Evolutionary conservation across 2,888 invertebrate species (phyloP).

Genomic region (Drosophila gaucha): DNA sequence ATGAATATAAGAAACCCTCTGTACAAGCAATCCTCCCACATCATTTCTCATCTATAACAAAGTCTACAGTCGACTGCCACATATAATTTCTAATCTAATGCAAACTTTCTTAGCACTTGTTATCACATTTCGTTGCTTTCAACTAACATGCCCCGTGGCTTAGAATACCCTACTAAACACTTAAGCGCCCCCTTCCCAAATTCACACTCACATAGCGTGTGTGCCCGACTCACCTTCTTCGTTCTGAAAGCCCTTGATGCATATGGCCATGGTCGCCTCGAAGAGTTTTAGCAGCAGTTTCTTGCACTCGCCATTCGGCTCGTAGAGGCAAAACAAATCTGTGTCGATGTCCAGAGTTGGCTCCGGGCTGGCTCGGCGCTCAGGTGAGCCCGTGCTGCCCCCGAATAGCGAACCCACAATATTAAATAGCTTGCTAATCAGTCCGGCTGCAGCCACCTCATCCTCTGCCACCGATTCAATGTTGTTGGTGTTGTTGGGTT

Average conservation of each 20-base stretch:
- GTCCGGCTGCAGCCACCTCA: constrained; percentile 49
- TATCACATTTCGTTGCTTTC: background rate
- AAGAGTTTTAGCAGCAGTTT: constrained; percentile 82
- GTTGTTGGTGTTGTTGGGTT: constrained; percentile 10
- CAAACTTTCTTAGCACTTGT: too few relatives aligned
- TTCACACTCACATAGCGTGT: background rate
- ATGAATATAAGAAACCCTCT: too few relatives aligned
- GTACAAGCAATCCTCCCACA: too few relatives aligned
- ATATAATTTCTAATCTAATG: background rate
- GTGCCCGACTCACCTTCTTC: constrained; percentile 78
- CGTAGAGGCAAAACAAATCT: constrained; percentile 71
- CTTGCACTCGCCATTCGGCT: constrained; percentile 80
- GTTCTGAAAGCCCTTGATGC: constrained; percentile 81
- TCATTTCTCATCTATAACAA: too few relatives aligned
- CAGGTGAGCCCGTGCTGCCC: constrained; percentile 28
- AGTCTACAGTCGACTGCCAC: too few relatives aligned
- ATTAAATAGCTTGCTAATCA: constrained; percentile 74
- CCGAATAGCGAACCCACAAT: constrained; percentile 81
- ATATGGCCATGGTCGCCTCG: constrained; percentile 83
- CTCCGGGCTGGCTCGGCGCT: constrained; percentile 21
- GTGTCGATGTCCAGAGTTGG: constrained; percentile 48
- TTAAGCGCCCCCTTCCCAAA: constrained; percentile 35
- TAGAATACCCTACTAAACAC: constrained; percentile 31
- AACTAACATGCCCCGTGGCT: background rate
- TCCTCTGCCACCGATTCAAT: constrained; percentile 19